Conservation (phyloP, 92 coral and sea anemone genomes). For the Hydrozoanthus gracilis region DNA sequence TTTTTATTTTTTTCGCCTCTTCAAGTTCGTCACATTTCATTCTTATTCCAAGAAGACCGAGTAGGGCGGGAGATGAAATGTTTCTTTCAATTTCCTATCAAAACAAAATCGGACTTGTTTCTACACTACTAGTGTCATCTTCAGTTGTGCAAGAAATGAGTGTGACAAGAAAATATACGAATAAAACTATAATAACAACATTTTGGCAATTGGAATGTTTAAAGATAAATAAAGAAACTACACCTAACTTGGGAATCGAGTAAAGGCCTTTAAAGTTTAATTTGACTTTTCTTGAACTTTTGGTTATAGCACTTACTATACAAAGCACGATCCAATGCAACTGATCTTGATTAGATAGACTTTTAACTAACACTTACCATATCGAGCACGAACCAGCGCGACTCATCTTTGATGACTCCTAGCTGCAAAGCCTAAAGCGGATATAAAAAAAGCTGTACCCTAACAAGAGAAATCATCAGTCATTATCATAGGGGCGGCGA, state of each 20-base stretch:
- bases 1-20: slow-evolving; percentile 10
- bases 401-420: slow-evolving; percentile 14
- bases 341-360: not conserved
- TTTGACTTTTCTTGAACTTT: not conserved
- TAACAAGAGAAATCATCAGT: not conserved
- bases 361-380: slow-evolving; percentile 5
- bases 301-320: slow-evolving; percentile 6
- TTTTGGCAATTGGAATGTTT: too few species aligned
- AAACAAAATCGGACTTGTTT: not conserved
- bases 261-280: too few species aligned
- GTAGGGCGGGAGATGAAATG: slow-evolving; percentile 35
- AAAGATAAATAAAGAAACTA: too few species aligned
- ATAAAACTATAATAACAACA: not conserved
- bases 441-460: not conserved
- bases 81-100: slow-evolving; percentile 15
- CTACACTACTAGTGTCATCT: not conserved
- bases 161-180: not conserved
- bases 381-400: slow-evolving; percentile 21
- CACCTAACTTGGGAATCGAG: too few species aligned
- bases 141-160: not conserved
- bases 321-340: slow-evolving; percentile 21
- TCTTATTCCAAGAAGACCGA: slow-evolving; percentile 27
- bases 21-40: not conserved
- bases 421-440: slow-evolving; percentile 8
- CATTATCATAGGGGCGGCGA: too few species aligned